Evolutionary conservation across 1,140 invertebrate species (phyloP).

Genomic region (Liolophura sinensis): DNA sequence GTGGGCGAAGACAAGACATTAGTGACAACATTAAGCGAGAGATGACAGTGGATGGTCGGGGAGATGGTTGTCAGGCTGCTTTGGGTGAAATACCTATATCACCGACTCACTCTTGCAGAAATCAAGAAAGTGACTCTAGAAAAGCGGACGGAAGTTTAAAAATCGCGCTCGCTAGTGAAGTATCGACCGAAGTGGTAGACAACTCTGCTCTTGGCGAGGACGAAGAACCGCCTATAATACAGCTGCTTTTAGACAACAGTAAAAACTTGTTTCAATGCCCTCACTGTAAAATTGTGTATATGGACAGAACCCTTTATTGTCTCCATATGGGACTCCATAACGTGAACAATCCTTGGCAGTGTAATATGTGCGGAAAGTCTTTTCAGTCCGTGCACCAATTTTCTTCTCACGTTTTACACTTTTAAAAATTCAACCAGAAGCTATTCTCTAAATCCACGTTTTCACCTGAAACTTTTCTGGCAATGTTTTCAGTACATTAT

Average conservation of each 20-base stretch:
- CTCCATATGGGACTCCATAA: conserved; percentile 97
- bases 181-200: too few species aligned
- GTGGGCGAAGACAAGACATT: too few species aligned
- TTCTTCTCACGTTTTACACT: conserved; percentile 77
- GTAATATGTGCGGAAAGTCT: conserved; percentile 94
- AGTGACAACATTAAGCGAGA: too few species aligned
- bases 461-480: too few species aligned
- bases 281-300: conserved; percentile 92
- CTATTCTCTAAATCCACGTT: too few species aligned
- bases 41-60: too few species aligned
- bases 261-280: conserved; percentile 27
- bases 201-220: not conserved
- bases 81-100: not conserved
- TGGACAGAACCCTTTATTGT: conserved; percentile 93
- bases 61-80: too few species aligned
- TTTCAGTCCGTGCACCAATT: conserved; percentile 95
- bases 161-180: not conserved
- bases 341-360: conserved; percentile 96
- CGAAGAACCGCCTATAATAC: not conserved
- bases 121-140: not conserved
- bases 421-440: conserved; percentile 13
- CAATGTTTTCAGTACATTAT: too few species aligned
- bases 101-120: too few species aligned
- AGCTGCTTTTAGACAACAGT: not conserved
- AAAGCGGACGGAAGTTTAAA: not conserved